Evolutionary conservation across 1,140 invertebrate genomes (phyloP), one percentile per base, ranked within the genome.

Genomic region (Drosophila quadrilineata): DNA sequence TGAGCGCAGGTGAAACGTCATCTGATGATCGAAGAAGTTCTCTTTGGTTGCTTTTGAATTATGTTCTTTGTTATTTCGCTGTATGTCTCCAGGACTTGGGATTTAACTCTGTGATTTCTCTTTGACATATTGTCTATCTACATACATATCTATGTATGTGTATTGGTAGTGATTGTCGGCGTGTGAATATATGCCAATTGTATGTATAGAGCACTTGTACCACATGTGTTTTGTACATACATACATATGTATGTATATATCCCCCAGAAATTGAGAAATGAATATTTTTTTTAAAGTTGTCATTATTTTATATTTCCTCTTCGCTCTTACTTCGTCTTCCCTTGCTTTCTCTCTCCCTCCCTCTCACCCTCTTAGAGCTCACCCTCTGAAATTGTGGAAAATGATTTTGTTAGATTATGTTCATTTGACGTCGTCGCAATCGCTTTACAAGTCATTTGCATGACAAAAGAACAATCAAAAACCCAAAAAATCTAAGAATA

Each of bases 271-370:
- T n/a, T n/a, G n/a, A n/a, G n/a, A n/a, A n/a, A 43, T 33, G 40
- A 26, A 19, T n/a, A 29, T 46, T 72, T 33, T 40, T 40, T 46
- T 75, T 65, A 65, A 74, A 70, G 74, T 74, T 74, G 72, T 75
- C 71, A 75, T 75, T 68, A 65, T 59, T 69, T 68, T 52, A 31
- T 14, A 8, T 45, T 31, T 48, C 12, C 33, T 35, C 29, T 45
- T 40, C 8, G 53, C 33, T 41, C 50, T 71, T 22, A 35, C 22
- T 41, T 24, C n/a, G 19, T 22, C 35, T 26, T 40, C 19, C 6
- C 16, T 45, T 22, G 8, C 17, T 40, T 35, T 21, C 38, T 12
- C 19, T 41, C n/a, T 29, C 28, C 6, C 28, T 8, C 2, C 6
- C 29, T 10, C 29, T 31, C 28, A 6, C 17, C 36, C 10, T 16